These are phyloP conservation scores for Hemichromis elongatus DNA, from an alignment of 2,113 vertebrate genomes.

Conservation along the genomic window DNA sequence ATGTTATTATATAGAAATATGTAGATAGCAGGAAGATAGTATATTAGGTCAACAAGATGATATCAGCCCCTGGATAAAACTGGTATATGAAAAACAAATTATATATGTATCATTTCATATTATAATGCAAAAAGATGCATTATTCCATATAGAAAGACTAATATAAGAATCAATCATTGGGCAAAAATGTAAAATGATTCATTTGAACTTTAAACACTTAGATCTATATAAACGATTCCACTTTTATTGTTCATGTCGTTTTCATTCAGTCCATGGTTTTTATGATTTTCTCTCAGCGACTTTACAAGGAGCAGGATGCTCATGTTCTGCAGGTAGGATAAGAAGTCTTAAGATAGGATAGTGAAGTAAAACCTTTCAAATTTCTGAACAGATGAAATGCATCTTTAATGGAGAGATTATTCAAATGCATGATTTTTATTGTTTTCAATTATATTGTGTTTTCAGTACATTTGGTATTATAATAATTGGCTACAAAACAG, in stretches of 20 bases:
- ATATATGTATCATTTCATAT: background rate
- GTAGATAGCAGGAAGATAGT: too few relatives aligned
- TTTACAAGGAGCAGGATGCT: background rate
- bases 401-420: slow-evolving; percentile 63
- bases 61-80: background rate
- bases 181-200: too few relatives aligned
- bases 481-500: slow-evolving; percentile 79
- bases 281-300: background rate
- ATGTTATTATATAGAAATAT: too few relatives aligned
- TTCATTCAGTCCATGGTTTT: background rate
- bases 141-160: too few relatives aligned
- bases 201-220: background rate
- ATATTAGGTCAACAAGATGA: too few relatives aligned
- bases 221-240: background rate
- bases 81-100: background rate
- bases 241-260: background rate
- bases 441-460: slow-evolving; percentile 71
- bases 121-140: background rate
- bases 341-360: background rate
- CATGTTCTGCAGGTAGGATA: slow-evolving; percentile 6
- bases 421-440: slow-evolving; percentile 68
- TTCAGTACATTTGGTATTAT: slow-evolving; percentile 73
- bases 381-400: slow-evolving; percentile 52
- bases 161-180: too few relatives aligned
- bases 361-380: slow-evolving; percentile 26